Percentiles rank a stretch among this genome's conserved stretches.
Evolutionary conservation across 2,888 invertebrate species (phyloP).

Genomic region (Acleris sparsana): DNA sequence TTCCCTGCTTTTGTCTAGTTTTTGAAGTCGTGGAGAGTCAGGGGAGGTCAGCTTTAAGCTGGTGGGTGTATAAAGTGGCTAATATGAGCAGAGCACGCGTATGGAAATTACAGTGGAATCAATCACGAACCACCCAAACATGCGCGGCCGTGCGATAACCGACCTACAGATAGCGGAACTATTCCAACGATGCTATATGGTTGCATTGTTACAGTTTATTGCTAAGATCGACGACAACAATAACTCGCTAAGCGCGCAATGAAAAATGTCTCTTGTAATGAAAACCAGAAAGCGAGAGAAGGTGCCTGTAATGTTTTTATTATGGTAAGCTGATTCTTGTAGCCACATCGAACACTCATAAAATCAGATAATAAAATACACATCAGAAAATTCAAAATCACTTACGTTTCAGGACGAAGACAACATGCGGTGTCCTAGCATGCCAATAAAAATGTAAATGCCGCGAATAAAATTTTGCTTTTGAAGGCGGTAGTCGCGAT

Average conservation of each 20-base stretch:
- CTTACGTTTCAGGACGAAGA: constrained; percentile 77
- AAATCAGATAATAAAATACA: constrained; percentile 82
- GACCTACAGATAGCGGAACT: constrained; percentile 69
- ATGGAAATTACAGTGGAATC: constrained; percentile 82
- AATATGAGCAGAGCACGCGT: constrained; percentile 80
- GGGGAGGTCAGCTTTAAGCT: constrained; percentile 48
- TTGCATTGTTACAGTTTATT: constrained; percentile 37
- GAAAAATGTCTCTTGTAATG: constrained; percentile 49
- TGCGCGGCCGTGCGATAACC: constrained; percentile 42
- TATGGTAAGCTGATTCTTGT: constrained; percentile 64
- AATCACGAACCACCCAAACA: constrained; percentile 78
- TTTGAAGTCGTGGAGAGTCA: constrained; percentile 39
- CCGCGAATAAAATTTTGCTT: constrained; percentile 79
- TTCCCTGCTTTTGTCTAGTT: constrained; percentile 44
- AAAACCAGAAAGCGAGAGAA: constrained; percentile 46
- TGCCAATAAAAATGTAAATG: constrained; percentile 83
- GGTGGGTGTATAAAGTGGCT: constrained; percentile 74
- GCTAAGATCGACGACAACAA: background rate
- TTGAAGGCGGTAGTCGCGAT: constrained; percentile 67
- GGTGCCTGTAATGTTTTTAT: constrained; percentile 68
- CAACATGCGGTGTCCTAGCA: constrained; percentile 77
- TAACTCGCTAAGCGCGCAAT: constrained; percentile 16
- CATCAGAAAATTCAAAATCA: constrained; percentile 83
- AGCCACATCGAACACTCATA: constrained; percentile 78
- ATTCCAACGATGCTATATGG: constrained; percentile 67